These are phyloP conservation scores for Monodelphis domestica DNA, from an alignment of 2,797 vertebrate genomes.

Conservation along the genomic window DNA sequence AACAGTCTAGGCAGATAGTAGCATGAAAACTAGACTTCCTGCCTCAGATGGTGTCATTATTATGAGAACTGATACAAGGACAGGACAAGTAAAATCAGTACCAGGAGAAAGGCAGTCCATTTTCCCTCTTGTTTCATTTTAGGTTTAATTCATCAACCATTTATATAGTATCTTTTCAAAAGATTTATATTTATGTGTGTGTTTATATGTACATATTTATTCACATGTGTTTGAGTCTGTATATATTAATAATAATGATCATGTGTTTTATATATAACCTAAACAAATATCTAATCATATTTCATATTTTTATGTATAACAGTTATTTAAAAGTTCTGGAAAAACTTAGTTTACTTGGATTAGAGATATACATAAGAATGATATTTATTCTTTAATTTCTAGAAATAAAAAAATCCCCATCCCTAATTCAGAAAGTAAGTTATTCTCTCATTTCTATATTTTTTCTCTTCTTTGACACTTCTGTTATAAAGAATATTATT, in stretches of 20 bases:
- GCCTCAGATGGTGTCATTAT: too few relatives aligned
- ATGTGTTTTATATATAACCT: background rate
- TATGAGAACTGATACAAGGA: too few relatives aligned
- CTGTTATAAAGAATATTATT: constrained; percentile 99
- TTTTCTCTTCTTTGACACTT: constrained; percentile 97
- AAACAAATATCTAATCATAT: background rate
- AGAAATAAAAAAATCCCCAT: constrained; percentile 78
- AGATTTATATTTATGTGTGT: too few relatives aligned
- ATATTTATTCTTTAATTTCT: constrained; percentile 75
- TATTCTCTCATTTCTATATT: constrained; percentile 99
- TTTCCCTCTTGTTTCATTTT: too few relatives aligned
- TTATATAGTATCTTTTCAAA: too few relatives aligned
- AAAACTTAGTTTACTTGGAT: background rate
- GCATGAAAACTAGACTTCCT: background rate
- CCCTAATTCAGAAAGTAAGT: constrained; percentile 52
- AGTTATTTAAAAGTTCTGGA: background rate
- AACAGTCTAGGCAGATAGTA: background rate
- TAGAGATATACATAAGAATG: constrained; percentile 44
- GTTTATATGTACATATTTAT: too few relatives aligned
- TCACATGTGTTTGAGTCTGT: background rate
- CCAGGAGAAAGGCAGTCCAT: too few relatives aligned
- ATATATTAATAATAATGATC: background rate
- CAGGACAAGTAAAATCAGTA: too few relatives aligned
- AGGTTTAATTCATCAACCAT: too few relatives aligned
- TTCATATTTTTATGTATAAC: background rate